A percentile compares a stretch with the other conserved stretches of the same genome.
Evolutionary conservation across 2,113 vertebrate species (phyloP).

Genomic region (Hippocampus abdominalis): DNA sequence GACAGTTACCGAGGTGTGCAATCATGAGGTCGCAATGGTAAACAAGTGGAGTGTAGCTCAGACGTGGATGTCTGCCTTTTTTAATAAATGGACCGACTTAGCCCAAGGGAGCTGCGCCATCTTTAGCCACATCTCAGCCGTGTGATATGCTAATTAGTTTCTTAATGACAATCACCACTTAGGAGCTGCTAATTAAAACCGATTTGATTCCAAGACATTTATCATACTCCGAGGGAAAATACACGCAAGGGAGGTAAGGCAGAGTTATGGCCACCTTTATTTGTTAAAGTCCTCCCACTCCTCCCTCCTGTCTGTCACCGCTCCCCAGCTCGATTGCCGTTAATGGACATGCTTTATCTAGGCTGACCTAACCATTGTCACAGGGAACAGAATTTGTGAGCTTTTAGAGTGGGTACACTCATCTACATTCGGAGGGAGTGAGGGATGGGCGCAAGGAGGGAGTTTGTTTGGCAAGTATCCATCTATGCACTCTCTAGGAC

Average conservation of each 20-base stretch:
- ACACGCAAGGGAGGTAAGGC: slow-evolving; percentile 34
- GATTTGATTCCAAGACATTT: slow-evolving; percentile 57
- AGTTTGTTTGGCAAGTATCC: slow-evolving; percentile 57
- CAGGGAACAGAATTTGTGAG: slow-evolving; percentile 70
- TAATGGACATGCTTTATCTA: slow-evolving; percentile 78
- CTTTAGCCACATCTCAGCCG: background rate
- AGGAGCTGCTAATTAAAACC: slow-evolving; percentile 63
- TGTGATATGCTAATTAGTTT: slow-evolving; percentile 56
- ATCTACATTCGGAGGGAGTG: slow-evolving; percentile 31
- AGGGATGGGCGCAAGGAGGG: slow-evolving; percentile 12
- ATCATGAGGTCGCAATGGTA: background rate
- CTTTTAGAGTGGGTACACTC: slow-evolving; percentile 72
- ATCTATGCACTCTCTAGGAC: slow-evolving; percentile 65
- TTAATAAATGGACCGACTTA: slow-evolving; percentile 24
- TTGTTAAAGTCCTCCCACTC: slow-evolving; percentile 50
- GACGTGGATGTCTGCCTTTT: background rate
- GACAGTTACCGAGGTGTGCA: background rate
- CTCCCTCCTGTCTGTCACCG: slow-evolving; percentile 54
- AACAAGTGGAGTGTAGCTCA: background rate
- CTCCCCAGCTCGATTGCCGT: slow-evolving; percentile 70
- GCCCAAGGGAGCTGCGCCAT: slow-evolving; percentile 15
- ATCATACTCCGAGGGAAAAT: slow-evolving; percentile 27
- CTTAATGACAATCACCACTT: slow-evolving; percentile 58
- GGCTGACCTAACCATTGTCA: slow-evolving; percentile 73
- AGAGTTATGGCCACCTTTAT: slow-evolving; percentile 63